Conservation (phyloP, 2,113 vertebrate genomes). For the Erythrolamprus reginae region DNA sequence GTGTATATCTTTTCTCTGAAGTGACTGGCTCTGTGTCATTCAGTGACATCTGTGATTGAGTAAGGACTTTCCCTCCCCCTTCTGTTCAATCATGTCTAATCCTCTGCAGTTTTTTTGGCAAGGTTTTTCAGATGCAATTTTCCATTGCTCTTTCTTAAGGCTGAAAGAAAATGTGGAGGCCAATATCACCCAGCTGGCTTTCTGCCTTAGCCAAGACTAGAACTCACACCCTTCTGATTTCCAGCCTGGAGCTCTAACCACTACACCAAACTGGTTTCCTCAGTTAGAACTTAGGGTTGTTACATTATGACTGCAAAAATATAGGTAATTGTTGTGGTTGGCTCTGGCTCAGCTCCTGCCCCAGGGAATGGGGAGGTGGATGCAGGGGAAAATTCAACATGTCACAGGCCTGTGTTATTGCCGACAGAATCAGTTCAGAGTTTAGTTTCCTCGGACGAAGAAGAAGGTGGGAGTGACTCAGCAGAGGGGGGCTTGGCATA, state of each 20-base stretch:
- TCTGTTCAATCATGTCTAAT: not conserved
- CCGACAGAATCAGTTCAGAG: too few relatives aligned
- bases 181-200: not conserved
- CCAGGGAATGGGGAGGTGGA: too few relatives aligned
- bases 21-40: not conserved
- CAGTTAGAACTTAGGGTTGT: not conserved
- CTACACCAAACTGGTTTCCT: not conserved
- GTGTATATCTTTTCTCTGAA: not conserved
- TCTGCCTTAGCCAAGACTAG: not conserved
- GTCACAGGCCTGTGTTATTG: too few relatives aligned
- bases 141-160: not conserved
- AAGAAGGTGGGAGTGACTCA: too few relatives aligned
- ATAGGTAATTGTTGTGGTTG: too few relatives aligned
- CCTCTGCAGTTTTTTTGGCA: not conserved
- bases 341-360: too few relatives aligned
- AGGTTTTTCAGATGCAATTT: not conserved
- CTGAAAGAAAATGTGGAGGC: not conserved
- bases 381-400: too few relatives aligned
- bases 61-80: not conserved
- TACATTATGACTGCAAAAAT: not conserved
- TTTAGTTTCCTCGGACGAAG: too few relatives aligned
- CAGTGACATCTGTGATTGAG: not conserved
- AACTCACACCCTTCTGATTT: not conserved
- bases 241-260: not conserved
- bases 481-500: too few relatives aligned